Conservation (phyloP, 64 coral and sea anemone genomes). For the Catalaphyllia jardinei region DNA sequence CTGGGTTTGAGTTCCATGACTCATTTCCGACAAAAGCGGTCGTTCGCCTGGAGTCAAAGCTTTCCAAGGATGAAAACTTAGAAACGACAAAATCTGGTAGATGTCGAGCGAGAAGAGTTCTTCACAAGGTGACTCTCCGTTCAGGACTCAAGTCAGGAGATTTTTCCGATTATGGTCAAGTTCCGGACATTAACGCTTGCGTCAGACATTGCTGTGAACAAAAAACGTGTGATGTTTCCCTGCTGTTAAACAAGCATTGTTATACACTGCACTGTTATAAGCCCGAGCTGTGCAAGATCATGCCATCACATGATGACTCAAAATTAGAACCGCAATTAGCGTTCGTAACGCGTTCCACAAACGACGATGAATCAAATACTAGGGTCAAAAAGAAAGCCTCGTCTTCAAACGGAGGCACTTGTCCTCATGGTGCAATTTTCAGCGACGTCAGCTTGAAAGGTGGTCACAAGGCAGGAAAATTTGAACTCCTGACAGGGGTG, state of each 20-base stretch:
- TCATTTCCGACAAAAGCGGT: constrained; percentile 7
- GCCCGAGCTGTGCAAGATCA: constrained; percentile 31
- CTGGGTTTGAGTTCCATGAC: neutral
- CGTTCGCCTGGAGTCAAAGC: constrained; percentile 1
- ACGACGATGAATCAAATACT: neutral
- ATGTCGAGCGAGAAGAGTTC: constrained; percentile 22
- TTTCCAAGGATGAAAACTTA: neutral
- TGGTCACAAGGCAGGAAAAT: constrained; percentile 64
- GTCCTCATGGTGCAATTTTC: constrained; percentile 54
- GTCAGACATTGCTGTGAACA: constrained; percentile 51
- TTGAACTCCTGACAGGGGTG: constrained; percentile 40
- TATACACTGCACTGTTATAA: constrained; percentile 54
- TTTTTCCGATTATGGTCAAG: constrained; percentile 64
- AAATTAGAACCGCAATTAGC: constrained; percentile 35
- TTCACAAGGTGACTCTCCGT: constrained; percentile 38
- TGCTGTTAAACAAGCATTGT: constrained; percentile 44
- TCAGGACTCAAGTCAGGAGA: constrained; percentile 58
- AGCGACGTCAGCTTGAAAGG: constrained; percentile 38
- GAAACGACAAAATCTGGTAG: neutral
- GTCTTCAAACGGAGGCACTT: neutral
- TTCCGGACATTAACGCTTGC: constrained; percentile 31
- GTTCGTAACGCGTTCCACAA: constrained; percentile 16
- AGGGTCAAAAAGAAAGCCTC: constrained; percentile 28
- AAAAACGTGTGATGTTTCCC: constrained; percentile 51
- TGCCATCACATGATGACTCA: constrained; percentile 41